phyloP scores from a whole-genome alignment of 1,140 invertebrate species.

The Stenopsyche tienmushanensis region DNA sequence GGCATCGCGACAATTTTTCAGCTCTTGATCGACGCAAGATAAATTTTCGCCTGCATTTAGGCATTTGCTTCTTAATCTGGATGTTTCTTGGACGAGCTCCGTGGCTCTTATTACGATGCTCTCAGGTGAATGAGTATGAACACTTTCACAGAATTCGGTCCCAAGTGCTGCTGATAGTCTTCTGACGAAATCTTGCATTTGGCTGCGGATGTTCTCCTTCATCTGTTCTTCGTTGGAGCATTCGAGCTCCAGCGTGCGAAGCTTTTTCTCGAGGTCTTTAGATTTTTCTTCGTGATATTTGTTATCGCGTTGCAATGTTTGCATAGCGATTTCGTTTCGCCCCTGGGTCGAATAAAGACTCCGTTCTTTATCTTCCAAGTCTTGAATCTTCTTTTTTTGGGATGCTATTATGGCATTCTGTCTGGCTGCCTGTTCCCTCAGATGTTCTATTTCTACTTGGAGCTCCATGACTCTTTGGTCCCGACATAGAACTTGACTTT shows the following conservation, averaged over 20 bases:
- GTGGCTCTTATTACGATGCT: slow-evolving; percentile 68
- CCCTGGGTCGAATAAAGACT: slow-evolving; percentile 63
- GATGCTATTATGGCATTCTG: slow-evolving; percentile 78
- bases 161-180: slow-evolving; percentile 67
- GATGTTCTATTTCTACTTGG: slow-evolving; percentile 68
- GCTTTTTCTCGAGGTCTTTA: slow-evolving; percentile 72
- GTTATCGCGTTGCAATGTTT: slow-evolving; percentile 71
- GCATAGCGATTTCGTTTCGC: slow-evolving; percentile 68
- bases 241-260: slow-evolving; percentile 68
- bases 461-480: slow-evolving; percentile 68
- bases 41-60: slow-evolving; percentile 63
- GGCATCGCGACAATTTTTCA: slow-evolving; percentile 64
- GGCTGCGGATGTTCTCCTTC: slow-evolving; percentile 64
- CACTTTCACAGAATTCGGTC: slow-evolving; percentile 63
- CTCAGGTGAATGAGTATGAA: slow-evolving; percentile 63
- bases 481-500: slow-evolving; percentile 62
- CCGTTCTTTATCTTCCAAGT: slow-evolving; percentile 73
- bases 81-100: slow-evolving; percentile 68
- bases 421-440: slow-evolving; percentile 75
- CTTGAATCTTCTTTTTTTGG: slow-evolving; percentile 75
- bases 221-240: slow-evolving; percentile 67
- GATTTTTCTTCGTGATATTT: slow-evolving; percentile 73
- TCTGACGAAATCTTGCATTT: slow-evolving; percentile 69
- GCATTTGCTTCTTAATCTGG: slow-evolving; percentile 58
- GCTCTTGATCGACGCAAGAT: slow-evolving; percentile 64